A percentile compares a stretch with the other conserved stretches of the same genome.
Conservation (phyloP, 2,797 vertebrate species). For the Etheostoma perlongum region DNA sequence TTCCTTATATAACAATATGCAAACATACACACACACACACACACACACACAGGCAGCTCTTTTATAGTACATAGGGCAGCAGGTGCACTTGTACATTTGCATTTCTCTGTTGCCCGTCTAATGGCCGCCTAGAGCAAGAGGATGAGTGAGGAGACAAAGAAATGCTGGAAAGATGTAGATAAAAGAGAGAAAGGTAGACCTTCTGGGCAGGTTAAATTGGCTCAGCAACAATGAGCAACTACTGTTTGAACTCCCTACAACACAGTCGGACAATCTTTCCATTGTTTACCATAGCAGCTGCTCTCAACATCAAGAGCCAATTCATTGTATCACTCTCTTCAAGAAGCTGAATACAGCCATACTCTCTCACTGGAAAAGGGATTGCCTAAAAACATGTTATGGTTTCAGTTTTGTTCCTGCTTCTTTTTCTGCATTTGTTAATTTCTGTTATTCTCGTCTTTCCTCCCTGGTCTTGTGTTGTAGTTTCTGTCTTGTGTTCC, state of each 20-base stretch:
- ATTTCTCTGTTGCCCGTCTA: conserved; percentile 20
- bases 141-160: conserved; percentile 12
- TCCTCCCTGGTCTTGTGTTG: no score
- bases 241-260: conserved; percentile 14
- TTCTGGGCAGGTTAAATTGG: not conserved
- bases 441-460: no score
- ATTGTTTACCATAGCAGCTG: conserved; percentile 48
- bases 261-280: conserved; percentile 31
- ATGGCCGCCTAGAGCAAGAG: conserved; percentile 38
- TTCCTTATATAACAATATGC: conserved; percentile 34
- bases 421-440: no score
- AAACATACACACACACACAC: not conserved
- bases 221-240: not conserved
- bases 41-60: not conserved
- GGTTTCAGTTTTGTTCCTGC: no score
- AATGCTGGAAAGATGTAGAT: conserved; percentile 15
- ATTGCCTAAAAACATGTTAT: not conserved
- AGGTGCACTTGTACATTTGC: conserved; percentile 35
- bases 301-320: conserved; percentile 49
- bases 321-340: conserved; percentile 37
- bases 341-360: conserved; percentile 2
- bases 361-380: no score
- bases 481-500: no score
- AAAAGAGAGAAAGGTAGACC: conserved; percentile 5
- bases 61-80: conserved; percentile 12